phyloP scores from a whole-genome alignment of 30 jellyfish, hydroid and myxozoan species.

The Hydractinia echinata region DNA sequence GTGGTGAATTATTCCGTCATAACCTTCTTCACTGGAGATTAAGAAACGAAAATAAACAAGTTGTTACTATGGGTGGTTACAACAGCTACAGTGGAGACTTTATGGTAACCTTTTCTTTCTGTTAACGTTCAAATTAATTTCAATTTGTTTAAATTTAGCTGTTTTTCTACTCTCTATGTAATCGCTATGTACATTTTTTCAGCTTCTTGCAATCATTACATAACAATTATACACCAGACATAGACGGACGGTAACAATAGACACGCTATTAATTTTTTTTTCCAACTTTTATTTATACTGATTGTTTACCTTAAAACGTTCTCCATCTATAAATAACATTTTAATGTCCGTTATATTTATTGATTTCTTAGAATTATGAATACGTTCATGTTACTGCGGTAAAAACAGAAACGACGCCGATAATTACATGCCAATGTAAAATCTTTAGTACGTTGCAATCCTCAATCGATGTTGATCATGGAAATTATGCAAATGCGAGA shows the following conservation, averaged over 20 bases:
- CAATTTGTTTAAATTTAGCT: neutral
- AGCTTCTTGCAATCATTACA: no score
- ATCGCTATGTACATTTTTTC: no score
- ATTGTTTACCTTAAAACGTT: neutral
- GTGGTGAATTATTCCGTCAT: neutral
- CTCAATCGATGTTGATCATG: neutral
- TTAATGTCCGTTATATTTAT: neutral
- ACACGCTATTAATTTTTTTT: neutral
- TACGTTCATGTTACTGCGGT: neutral
- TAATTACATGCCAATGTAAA: no score
- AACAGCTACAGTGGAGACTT: neutral
- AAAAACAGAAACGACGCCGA: neutral
- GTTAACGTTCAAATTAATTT: neutral
- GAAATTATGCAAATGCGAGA: neutral
- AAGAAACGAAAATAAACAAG: slow-evolving; percentile 1
- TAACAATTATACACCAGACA: no score
- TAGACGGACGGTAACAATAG: no score
- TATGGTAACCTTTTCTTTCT: neutral
- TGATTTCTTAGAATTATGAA: neutral
- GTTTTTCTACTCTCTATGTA: neutral
- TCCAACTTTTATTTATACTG: neutral
- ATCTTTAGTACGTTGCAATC: neutral
- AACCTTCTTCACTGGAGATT: neutral
- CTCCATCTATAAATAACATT: neutral
- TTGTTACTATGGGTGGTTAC: neutral